Base-by-base conservation (phyloP, 1,140 invertebrate species). In the Heliconius hermathena region DNA sequence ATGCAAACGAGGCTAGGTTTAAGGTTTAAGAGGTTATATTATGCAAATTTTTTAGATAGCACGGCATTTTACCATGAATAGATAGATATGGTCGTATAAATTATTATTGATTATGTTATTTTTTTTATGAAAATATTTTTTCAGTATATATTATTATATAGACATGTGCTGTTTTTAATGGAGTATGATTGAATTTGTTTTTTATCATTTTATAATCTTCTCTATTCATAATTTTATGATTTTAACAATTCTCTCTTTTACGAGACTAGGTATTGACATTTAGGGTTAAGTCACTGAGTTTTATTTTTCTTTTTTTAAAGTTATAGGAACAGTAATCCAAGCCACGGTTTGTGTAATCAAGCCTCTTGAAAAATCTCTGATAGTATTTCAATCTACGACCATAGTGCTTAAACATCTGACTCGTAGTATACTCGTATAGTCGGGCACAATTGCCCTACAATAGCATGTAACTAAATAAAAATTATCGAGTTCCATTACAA, bases 1-100 rank as follows among this genome's bases (percentile, higher is more conserved):
- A 72, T 72, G 71, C 33, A 36, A 72, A 72, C 36, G 71, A 38
- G 36, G 33, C 71, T 71, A 22, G n/a, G 22, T 26, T 57, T 9
- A 9, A 22, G 54, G 8, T 38, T 72, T 72, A 36, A 71, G 54
- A 22, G 54, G 54, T 60, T 36, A 71, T 71, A 71, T 29, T 71
- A 71, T 71, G 70, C 29, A 18, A 16, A 36, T 52, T 29, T 33
- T 36, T 36, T 71, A 20, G 70, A 71, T 33, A 71, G n/a, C 54
- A 26, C 8, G 8, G 8, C 54, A 22, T 22, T 11, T 57, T 57
- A 11, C n/a, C 2, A 22, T 57, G n/a, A 57, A 57, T 57, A 3
- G 54, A 57, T 22, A 22, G 4, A 52, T 52, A 52, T 52, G 18
- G 41, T 46, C n/a, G 8, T 60, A 11, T 11, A 60, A n/a, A 22